Conservation (phyloP, 2,888 invertebrate genomes). For the Alloscopus bannaensis region DNA sequence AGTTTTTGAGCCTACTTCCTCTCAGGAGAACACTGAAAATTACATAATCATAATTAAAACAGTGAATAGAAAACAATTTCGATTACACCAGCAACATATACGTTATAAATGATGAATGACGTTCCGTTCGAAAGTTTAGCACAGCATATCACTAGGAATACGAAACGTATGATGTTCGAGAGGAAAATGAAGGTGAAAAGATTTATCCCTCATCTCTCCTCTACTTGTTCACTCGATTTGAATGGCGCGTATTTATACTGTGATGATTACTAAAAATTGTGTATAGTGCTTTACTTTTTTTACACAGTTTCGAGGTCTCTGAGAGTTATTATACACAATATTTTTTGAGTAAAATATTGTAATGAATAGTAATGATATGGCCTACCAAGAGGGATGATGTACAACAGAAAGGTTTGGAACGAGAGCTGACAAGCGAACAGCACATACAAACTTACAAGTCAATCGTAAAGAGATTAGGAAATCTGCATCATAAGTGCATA, state of each 20-base stretch:
- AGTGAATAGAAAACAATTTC: background rate
- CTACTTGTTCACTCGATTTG: slow-evolving; percentile 29
- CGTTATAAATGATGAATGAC: background rate
- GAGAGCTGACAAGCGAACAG: too few relatives aligned
- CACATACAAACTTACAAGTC: too few relatives aligned
- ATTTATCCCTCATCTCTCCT: slow-evolving; percentile 58
- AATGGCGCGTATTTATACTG: slow-evolving; percentile 35
- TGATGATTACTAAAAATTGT: slow-evolving; percentile 27
- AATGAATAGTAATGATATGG: background rate
- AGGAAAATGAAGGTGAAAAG: slow-evolving; percentile 45
- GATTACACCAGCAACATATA: background rate
- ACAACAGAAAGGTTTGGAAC: too few relatives aligned
- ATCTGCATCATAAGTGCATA: too few relatives aligned
- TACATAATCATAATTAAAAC: background rate
- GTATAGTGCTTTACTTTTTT: background rate
- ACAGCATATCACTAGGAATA: slow-evolving; percentile 1
- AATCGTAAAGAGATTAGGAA: too few relatives aligned
- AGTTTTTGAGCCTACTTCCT: background rate
- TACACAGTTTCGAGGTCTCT: slow-evolving; percentile 33
- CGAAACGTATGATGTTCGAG: background rate
- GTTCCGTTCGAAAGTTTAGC: too few relatives aligned
- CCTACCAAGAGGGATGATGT: too few relatives aligned
- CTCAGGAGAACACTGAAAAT: too few relatives aligned
- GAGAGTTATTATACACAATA: slow-evolving; percentile 41
- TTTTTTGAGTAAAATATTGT: slow-evolving; percentile 6